Percentiles rank a stretch among this genome's conserved stretches.
These are phyloP conservation scores for Drosophila mauritiana DNA, from an alignment of 1,140 invertebrate species.

Conservation along the genomic window DNA sequence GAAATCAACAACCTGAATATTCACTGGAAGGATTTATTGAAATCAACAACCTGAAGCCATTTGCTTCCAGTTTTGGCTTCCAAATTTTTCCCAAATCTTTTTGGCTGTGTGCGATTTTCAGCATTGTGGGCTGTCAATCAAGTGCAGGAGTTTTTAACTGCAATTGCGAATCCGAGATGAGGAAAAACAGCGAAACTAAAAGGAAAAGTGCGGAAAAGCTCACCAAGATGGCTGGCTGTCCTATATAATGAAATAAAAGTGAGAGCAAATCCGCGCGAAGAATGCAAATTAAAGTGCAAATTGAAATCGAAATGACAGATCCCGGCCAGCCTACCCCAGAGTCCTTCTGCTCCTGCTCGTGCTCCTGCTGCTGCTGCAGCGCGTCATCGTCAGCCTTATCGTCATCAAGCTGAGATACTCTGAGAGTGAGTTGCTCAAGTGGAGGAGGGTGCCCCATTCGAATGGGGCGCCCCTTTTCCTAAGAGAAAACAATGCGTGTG, in stretches of 20 bases:
- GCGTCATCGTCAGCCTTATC: constrained; percentile 7
- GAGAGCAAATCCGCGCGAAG: constrained; percentile 13
- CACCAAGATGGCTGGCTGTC: not conserved
- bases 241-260: constrained; percentile 36
- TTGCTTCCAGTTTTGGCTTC: not conserved
- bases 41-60: no score
- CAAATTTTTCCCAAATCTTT: not conserved
- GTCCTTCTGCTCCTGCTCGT: not conserved
- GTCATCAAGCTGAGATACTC: not conserved
- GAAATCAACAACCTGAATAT: no score
- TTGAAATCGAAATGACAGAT: constrained; percentile 45
- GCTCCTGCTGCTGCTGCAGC: not conserved
- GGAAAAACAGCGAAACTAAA: constrained; percentile 1
- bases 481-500: constrained; percentile 37
- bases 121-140: constrained; percentile 32
- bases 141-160: constrained; percentile 32
- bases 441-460: not conserved
- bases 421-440: constrained; percentile 4
- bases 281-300: constrained; percentile 47
- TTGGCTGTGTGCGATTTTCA: not conserved
- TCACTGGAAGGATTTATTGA: no score
- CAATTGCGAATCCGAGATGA: constrained; percentile 7
- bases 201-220: constrained; percentile 16
- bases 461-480: not conserved
- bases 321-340: constrained; percentile 21